A percentile compares a stretch with the other conserved stretches of the same genome.
These are phyloP conservation scores for Pollenia angustigena DNA, from an alignment of 2,888 invertebrate species.

Conservation along the genomic window DNA sequence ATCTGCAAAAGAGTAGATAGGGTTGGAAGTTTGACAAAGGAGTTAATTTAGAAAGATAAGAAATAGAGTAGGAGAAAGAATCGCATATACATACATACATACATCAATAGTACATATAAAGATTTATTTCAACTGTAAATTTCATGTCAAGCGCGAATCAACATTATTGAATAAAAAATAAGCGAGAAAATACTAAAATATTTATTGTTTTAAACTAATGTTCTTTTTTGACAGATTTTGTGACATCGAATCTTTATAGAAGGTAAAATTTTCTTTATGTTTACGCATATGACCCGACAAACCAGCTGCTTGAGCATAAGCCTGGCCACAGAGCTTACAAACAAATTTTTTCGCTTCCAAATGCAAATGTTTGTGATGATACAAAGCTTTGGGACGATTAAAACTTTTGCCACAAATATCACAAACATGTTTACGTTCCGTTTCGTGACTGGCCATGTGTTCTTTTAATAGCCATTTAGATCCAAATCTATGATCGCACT, in stretches of 20 bases:
- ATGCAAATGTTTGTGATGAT: conserved; percentile 79
- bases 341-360: conserved; percentile 78
- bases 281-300: conserved; percentile 77
- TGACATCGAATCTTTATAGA: background rate
- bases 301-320: conserved; percentile 79
- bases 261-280: conserved; percentile 57
- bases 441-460: conserved; percentile 75
- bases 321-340: conserved; percentile 77
- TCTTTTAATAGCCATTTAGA: conserved; percentile 72
- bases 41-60: too few relatives aligned
- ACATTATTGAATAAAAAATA: too few relatives aligned
- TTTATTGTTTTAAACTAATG: too few relatives aligned
- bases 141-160: too few relatives aligned
- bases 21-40: too few relatives aligned
- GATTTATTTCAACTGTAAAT: too few relatives aligned
- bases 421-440: conserved; percentile 76
- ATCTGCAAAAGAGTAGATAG: too few relatives aligned
- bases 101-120: too few relatives aligned
- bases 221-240: too few relatives aligned
- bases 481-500: conserved; percentile 73
- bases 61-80: too few relatives aligned
- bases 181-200: too few relatives aligned
- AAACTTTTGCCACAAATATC: conserved; percentile 78
- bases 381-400: conserved; percentile 77
- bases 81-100: too few relatives aligned